Base-by-base conservation (phyloP, 2,888 invertebrate species). In the Leucozona laternaria region DNA sequence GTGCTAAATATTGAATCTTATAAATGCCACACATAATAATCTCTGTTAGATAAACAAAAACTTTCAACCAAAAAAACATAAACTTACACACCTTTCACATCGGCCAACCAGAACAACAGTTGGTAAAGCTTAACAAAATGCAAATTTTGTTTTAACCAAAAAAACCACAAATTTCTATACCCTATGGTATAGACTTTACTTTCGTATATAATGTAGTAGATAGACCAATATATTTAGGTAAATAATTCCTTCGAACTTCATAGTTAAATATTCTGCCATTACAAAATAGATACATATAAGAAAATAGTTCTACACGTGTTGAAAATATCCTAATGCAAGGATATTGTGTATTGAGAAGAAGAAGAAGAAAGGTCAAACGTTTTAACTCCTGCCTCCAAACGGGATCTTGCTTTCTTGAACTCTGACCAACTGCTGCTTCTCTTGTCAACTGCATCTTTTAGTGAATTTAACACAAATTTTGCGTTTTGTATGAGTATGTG, bases 311-410 rank as follows among this genome's bases (percentile, higher is more conserved):
- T 40, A 31, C 53, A 78, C 53, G 31, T 78, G 68, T 48, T 68
- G 20, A 37, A 50, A 15, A 22, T 60, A 55, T 60, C 71, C 13
- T 48, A n/a, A n/a, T 64, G 28, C 22, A 34, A 66, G 13, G 55
- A 71, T 73, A 72, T 37, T 37, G 11, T 43, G 40, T n/a, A 31
- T 57, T 17, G 57, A 31, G 4, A 15, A 57, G n/a, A 15, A 37
- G 58, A 25, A 53, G 25, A 50, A n/a, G 77, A 43, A 66, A 76
- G 76, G 84, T 80, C 80, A 85, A 68, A 72, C 13, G 31, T 76
- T 60, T 72, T 77, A 80, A 68, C 66, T 85, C 68, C 72, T 68
- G 45, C 6, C 11, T 31, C n/a, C 48, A 73, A 73, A 50, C 48
- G 17, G 62, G 60, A 66, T 66, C 76, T 37, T 76, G 31, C 40